Conservation (phyloP, 2,797 vertebrate genomes). For the Ibycter americanus region DNA sequence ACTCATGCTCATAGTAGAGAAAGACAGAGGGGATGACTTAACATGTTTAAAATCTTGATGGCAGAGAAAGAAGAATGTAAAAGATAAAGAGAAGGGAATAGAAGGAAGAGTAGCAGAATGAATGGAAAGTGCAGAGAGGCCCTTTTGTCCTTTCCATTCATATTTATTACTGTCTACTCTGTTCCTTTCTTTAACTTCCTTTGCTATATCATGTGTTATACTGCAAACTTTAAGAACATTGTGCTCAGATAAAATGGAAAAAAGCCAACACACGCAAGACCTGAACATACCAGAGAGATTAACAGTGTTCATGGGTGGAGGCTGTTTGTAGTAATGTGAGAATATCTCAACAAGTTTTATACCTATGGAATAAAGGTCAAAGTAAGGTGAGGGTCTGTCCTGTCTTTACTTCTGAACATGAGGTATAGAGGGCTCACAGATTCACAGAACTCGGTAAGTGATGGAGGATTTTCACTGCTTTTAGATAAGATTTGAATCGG, state of each 20-base stretch:
- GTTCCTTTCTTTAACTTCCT: conserved; percentile 10
- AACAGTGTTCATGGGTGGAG: background rate
- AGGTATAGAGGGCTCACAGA: background rate
- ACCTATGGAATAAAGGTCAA: background rate
- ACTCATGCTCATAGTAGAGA: background rate
- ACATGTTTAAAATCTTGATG: background rate
- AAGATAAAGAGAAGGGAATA: background rate
- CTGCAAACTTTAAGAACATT: background rate
- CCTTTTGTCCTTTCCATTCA: background rate
- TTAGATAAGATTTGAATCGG: background rate
- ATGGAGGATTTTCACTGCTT: background rate
- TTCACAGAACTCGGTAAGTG: background rate
- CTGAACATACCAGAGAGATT: background rate
- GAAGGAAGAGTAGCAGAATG: background rate
- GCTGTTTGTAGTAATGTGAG: background rate
- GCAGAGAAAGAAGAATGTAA: background rate
- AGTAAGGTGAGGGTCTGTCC: background rate
- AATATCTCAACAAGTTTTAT: background rate
- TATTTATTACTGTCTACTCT: background rate
- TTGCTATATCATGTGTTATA: background rate
- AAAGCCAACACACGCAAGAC: background rate
- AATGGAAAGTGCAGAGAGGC: background rate
- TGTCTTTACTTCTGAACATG: background rate
- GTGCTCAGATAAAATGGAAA: background rate
- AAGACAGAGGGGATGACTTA: background rate